Evolutionary conservation across 2,113 vertebrate species (phyloP), one percentile per base, ranked within the genome.

Genomic region (Triplophysa tibetana): DNA sequence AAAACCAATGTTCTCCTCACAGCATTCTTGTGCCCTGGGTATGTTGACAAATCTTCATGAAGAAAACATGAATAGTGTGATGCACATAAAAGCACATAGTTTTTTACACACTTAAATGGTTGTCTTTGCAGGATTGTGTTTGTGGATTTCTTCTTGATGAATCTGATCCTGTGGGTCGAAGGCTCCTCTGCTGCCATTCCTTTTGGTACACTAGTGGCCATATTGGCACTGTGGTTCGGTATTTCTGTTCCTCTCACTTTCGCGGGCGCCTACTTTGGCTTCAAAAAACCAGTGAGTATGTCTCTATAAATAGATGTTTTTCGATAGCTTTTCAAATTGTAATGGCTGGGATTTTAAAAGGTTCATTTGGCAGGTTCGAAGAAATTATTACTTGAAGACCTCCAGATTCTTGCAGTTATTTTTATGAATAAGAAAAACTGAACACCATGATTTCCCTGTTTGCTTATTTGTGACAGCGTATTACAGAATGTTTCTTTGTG

Each of bases 71-170:
- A 13, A 23, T 13, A 21, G 12, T 38, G 45, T 48, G 2, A 2
- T 16, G 3, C 38, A 64, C 17, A 63, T 48, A 5, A 26, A 4
- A n/a, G 43, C 4, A 17, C 29, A 16, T 11, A 8, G 11, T 21
- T 38, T 48, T 70, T 29, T 3, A 68, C 19, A 29, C 12, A 14
- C 12, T 3, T 19, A 41, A 23, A 0, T 65, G 9, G 50, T 84
- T 81, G 8, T 77, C 17, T 83, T 8, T 89, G 73, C 85, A 99
- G 98, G 65, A 96, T 99, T 78, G 96, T 99, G 12, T 99, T 99
- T 94, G 96, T 95, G 0, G 97, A 99, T 90, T 98, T 99, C 90
- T 99, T 99, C 84, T 89, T 98, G 88, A 99, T 98, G 96, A 99
- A 99, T 86, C 92, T 99, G 78, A 99, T 99, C 88, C 95, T 99